phyloP scores from a whole-genome alignment of 37 sponge, comb jelly and placozoan genomes.

The Beroe forskalii region DNA sequence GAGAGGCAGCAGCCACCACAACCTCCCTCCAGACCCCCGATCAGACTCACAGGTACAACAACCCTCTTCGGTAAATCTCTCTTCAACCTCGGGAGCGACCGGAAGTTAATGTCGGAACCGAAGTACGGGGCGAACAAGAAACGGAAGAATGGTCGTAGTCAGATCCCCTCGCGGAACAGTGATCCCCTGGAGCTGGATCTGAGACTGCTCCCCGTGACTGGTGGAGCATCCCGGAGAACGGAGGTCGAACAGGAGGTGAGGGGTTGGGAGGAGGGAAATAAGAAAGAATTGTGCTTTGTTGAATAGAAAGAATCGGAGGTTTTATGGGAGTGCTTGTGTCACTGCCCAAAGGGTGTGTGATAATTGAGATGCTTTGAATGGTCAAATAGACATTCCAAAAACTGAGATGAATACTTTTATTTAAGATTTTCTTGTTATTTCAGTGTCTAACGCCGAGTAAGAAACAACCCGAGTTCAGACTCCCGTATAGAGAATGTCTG shows the following conservation, averaged over 20 bases:
- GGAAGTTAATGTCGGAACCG: neutral
- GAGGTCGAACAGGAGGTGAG: neutral
- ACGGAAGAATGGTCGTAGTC: neutral
- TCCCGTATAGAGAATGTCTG: constrained; percentile 44
- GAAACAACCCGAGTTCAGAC: constrained; percentile 16
- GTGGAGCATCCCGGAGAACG: neutral
- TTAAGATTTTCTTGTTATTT: no score
- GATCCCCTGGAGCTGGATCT: neutral
- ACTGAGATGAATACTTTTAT: no score
- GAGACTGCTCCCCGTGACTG: neutral
- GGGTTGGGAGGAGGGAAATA: no score
- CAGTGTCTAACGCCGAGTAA: neutral
- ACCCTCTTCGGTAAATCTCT: neutral
- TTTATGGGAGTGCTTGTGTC: no score
- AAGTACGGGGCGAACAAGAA: neutral
- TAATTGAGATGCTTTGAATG: no score
- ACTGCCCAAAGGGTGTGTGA: no score
- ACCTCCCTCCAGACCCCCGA: neutral
- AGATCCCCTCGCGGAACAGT: neutral
- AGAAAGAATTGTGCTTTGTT: no score
- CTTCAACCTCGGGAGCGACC: neutral
- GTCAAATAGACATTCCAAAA: no score
- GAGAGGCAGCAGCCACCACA: neutral
- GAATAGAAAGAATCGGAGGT: no score
- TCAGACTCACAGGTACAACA: constrained; percentile 5